Evolutionary conservation across 2,113 vertebrate genomes (phyloP).

Genomic region (Stercorarius parasiticus): DNA sequence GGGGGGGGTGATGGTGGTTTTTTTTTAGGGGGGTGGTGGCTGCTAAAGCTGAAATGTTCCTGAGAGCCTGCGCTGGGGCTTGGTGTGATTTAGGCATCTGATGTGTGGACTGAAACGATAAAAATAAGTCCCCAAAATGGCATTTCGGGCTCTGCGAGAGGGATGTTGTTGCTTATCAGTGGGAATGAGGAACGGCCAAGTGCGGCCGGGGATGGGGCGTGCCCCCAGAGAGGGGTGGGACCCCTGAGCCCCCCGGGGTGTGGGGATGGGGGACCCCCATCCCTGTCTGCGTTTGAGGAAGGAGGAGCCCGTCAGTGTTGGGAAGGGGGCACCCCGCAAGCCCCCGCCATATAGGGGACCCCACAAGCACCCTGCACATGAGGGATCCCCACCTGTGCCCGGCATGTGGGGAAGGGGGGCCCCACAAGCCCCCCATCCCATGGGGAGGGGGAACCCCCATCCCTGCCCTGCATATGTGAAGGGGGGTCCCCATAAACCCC

Average conservation of each 20-base stretch:
- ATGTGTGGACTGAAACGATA: rapidly evolving
- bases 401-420: not conserved
- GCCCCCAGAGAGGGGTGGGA: not conserved
- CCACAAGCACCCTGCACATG: too few species aligned
- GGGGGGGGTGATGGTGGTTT: not conserved
- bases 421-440: not conserved
- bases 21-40: not conserved
- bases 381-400: not conserved
- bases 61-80: not conserved
- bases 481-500: not conserved
- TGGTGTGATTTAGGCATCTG: not conserved
- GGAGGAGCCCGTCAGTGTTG: not conserved
- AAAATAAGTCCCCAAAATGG: not conserved
- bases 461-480: not conserved
- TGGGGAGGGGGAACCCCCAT: too few species aligned
- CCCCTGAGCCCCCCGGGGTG: rapidly evolving
- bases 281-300: not conserved
- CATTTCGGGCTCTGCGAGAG: not conserved
- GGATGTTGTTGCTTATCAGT: rapidly evolving
- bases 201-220: rapidly evolving
- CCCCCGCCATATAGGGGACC: too few species aligned
- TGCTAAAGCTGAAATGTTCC: not conserved
- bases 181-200: not conserved
- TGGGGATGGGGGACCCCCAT: not conserved
- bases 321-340: not conserved